Conservation (phyloP, 2,888 invertebrate genomes). For the Villa cingulata region DNA sequence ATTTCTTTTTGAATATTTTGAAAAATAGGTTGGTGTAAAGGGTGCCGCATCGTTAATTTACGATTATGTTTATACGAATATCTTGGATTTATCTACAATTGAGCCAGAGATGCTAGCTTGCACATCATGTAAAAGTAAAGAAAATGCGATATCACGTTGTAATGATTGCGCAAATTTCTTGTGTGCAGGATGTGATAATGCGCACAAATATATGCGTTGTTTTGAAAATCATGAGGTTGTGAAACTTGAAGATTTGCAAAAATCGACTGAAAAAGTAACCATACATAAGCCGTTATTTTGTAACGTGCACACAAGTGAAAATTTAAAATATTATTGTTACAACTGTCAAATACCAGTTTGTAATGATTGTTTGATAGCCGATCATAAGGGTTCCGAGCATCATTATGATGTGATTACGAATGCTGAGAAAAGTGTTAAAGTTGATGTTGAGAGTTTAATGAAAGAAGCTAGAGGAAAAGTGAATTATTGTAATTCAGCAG, state of each 20-base stretch:
- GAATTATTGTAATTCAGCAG: constrained; percentile 60
- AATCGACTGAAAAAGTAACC: constrained; percentile 57
- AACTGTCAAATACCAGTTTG: constrained; percentile 77
- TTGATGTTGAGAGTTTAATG: constrained; percentile 61
- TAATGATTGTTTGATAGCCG: constrained; percentile 69
- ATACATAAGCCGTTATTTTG: constrained; percentile 86
- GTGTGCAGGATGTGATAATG: constrained; percentile 87
- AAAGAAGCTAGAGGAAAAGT: constrained; percentile 63
- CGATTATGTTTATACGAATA: constrained; percentile 77
- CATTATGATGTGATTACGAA: constrained; percentile 69
- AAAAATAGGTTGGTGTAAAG: constrained; percentile 49
- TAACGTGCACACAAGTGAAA: constrained; percentile 64
- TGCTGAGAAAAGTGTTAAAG: constrained; percentile 63
- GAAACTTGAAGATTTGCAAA: constrained; percentile 71
- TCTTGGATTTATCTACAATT: constrained; percentile 67
- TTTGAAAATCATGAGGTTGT: constrained; percentile 91
- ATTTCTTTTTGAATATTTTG: background rate
- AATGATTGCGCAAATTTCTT: constrained; percentile 89
- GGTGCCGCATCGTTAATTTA: constrained; percentile 68
- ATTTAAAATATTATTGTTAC: constrained; percentile 76
- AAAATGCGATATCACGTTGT: constrained; percentile 85
- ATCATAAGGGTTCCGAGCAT: constrained; percentile 73
- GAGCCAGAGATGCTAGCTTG: constrained; percentile 59
- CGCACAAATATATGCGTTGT: constrained; percentile 93
- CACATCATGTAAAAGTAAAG: constrained; percentile 91